Evolutionary conservation across 1,140 invertebrate genomes (phyloP), one percentile per base, ranked within the genome.

Genomic region (Charaxes varanes): DNA sequence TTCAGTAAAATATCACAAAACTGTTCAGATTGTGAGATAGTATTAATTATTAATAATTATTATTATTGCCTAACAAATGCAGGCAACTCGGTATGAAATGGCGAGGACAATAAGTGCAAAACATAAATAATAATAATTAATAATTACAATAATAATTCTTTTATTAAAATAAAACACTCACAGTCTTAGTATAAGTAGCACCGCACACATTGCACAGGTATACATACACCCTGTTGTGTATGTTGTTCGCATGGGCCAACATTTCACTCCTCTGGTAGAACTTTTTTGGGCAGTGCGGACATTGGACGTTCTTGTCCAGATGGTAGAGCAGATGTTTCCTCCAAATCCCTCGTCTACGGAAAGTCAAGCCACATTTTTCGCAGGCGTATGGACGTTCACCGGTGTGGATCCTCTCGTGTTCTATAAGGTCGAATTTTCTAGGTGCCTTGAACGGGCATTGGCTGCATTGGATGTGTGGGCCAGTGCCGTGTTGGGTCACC

Each of bases 381-480:
- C 76, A 82, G 0, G 74, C 58, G 15, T 62, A 80, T 2, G 78
- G 78, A 18, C 76, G 33, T 40, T 82, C 78, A 0, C 76, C 78
- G 0, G 76, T 63, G 24, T 80, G 78, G 7, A 77, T 16, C 12
- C 78, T 23, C 32, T 64, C 54, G 32, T 82, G 78, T 62, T 80
- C 78, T 1, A 61, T 58, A 19, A 82, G 40, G 17, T 64, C 60
- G 23, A 67, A 49, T 24, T 54, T 69, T 19, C 60, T 57, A 4
- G 62, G 51, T 4, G 72, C 68, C 61, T 78, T 79, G 42, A 62
- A 79, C 0, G 62, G 26, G 15, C 78, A 82, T 2, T 66, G 61
- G 0, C 65, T 50, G 26, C 77, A 81, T 43, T 69, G 55, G 8
- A 70, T 17, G 15, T 46, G 62, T 0, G 58, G 66, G 6, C 74